Percentiles rank a stretch among this genome's conserved stretches.
phyloP scores from a whole-genome alignment of 2,888 invertebrate species.

The Apotomis betuletana region DNA sequence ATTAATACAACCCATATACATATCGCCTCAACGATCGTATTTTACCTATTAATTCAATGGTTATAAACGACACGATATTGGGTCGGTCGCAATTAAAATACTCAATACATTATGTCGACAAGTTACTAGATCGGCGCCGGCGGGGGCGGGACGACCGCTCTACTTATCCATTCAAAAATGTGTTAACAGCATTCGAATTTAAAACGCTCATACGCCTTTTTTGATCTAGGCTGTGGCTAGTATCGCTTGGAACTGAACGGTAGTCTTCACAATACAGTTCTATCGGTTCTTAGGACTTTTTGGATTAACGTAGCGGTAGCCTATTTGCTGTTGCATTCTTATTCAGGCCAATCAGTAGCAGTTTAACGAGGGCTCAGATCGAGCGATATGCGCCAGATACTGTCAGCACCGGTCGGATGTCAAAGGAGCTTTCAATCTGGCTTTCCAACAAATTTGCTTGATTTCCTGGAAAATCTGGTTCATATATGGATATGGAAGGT shows the following conservation, averaged over 20 bases:
- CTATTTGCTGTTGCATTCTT: constrained; percentile 41
- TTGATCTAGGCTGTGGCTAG: background rate
- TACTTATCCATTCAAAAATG: constrained; percentile 37
- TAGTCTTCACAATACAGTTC: background rate
- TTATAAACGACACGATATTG: constrained; percentile 40
- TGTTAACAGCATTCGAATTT: background rate
- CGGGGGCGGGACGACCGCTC: constrained; percentile 50
- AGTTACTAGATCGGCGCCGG: constrained; percentile 49
- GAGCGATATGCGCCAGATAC: constrained; percentile 25
- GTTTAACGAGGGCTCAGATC: constrained; percentile 23
- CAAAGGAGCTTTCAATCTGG: constrained; percentile 11
- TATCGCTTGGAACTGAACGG: background rate
- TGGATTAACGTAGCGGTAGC: constrained; percentile 32
- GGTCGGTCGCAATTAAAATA: constrained; percentile 59
- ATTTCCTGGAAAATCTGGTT: constrained; percentile 13
- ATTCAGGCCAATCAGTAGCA: constrained; percentile 39
- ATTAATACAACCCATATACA: constrained; percentile 28
- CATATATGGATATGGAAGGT: constrained; percentile 13
- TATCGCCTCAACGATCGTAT: constrained; percentile 32
- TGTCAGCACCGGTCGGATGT: constrained; percentile 26
- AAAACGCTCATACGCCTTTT: background rate
- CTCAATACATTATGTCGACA: constrained; percentile 46
- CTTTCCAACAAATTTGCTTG: constrained; percentile 22
- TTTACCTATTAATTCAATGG: constrained; percentile 39
- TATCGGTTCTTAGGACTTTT: constrained; percentile 9